Evolutionary conservation across 1,140 invertebrate genomes (phyloP).

Genomic region (roundworm (Caenorhabditis elegans)): WBcel235 BX284606.5:10017501-10018000

Average conservation of each 20-base stretch:
- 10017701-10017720: not conserved
- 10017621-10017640: not conserved
- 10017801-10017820: conserved; percentile 23
- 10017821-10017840: conserved; percentile 22
- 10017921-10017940: not conserved
- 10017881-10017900: no score
- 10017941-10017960: not conserved
- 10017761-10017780: conserved; percentile 22
- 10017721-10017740: not conserved
- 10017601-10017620: not conserved
- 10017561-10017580: no score
- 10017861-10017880: not conserved
- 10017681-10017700: no score
- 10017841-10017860: conserved; percentile 12
- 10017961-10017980: not conserved
- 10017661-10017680: not conserved
- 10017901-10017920: no score
- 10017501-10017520: not conserved
- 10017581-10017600: not conserved
- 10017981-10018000: not conserved
- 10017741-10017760: conserved; percentile 13
- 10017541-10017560: no score
- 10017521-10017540: not conserved
- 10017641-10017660: not conserved
- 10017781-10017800: not conserved